phyloP scores from a whole-genome alignment of 2,113 vertebrate genomes.

The Paratilapia polleni region DNA sequence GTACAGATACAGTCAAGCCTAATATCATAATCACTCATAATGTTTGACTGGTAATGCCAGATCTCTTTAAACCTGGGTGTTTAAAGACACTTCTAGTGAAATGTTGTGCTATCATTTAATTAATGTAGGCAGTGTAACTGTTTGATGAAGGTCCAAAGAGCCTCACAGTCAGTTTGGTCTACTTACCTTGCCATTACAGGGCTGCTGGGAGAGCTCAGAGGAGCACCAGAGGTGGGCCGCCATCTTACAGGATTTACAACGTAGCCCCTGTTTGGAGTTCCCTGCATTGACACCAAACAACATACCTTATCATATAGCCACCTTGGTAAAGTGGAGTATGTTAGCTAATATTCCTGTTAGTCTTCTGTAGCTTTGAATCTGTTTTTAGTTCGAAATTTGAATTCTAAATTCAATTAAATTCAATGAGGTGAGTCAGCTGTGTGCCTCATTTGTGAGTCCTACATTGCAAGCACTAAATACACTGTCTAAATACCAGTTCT shows the following conservation, averaged over 20 bases:
- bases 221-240: constrained; percentile 91
- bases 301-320: not conserved
- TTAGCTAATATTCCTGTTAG: not conserved
- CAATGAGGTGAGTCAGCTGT: not conserved
- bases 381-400: not conserved
- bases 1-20: too few relatives aligned
- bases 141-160: not conserved
- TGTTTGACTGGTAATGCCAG: not conserved
- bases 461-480: not conserved
- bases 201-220: constrained; percentile 87
- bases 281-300: constrained; percentile 72
- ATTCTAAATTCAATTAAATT: not conserved
- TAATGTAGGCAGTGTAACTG: not conserved
- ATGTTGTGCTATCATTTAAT: not conserved
- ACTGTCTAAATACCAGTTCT: not conserved
- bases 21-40: not conserved
- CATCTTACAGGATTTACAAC: constrained; percentile 89
- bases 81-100: not conserved
- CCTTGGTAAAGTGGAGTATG: not conserved
- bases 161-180: not conserved
- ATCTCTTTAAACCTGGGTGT: not conserved
- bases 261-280: constrained; percentile 90
- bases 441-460: not conserved
- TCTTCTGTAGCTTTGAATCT: not conserved
- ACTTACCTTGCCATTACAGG: constrained; percentile 86